These are phyloP conservation scores for Sarcophaga peregrina DNA, from an alignment of 1,140 invertebrate species.

Conservation along the genomic window DNA sequence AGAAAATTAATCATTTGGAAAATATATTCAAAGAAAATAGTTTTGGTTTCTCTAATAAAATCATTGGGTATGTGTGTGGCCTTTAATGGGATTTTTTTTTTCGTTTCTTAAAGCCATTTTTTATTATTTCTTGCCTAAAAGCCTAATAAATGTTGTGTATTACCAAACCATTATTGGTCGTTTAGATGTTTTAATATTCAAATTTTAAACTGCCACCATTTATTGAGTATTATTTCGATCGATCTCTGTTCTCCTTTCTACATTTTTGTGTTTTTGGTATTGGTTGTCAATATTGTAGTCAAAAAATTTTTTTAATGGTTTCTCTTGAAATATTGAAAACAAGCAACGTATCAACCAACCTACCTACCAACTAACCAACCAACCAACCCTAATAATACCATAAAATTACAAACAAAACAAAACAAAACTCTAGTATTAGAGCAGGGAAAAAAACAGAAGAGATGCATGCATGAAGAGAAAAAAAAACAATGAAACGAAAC, in stretches of 20 bases:
- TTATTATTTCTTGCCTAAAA: background rate
- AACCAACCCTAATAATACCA: slow-evolving; percentile 24
- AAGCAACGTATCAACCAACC: background rate
- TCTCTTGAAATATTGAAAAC: slow-evolving; percentile 15
- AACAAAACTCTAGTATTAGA: too few species aligned
- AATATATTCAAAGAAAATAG: too few species aligned
- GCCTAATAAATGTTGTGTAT: background rate
- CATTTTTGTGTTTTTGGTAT: too few species aligned
- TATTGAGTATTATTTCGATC: background rate
- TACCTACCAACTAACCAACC: background rate
- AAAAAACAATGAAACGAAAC: too few species aligned
- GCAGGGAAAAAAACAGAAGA: background rate
- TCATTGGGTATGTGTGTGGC: too few species aligned
- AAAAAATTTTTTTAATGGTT: background rate
- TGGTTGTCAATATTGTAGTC: background rate
- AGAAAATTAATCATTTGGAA: too few species aligned
- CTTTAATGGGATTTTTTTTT: too few species aligned
- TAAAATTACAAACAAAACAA: background rate
- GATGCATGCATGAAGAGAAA: background rate
- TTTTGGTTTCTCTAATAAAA: too few species aligned
- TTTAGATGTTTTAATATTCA: background rate
- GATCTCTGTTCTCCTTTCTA: too few species aligned
- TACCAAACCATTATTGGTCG: background rate
- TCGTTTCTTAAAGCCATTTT: too few species aligned
- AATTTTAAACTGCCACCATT: slow-evolving; percentile 14